Base-by-base conservation (phyloP, 2,113 vertebrate species). In the Caretta caretta region DNA sequence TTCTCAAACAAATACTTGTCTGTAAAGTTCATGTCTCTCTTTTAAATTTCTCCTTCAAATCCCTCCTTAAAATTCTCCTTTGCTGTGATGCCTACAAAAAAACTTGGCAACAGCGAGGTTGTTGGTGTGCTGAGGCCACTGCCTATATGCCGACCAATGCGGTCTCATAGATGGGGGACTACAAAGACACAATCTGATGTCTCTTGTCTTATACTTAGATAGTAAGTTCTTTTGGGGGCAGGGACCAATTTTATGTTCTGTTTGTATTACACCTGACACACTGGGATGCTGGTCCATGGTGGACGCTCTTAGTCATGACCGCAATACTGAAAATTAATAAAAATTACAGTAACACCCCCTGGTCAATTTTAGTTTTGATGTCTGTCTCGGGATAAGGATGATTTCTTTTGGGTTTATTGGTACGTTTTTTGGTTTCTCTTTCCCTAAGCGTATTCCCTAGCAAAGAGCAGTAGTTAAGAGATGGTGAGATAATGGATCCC, bases 211-310 rank as follows among this genome's bases (percentile, higher is more conserved):
- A 25, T 27, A 46, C 42, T 48, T 78, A 16, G 42, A 78, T 38
- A 42, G 69, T 38, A 72, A 22, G 4, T 5, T 72, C n/a, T 42
- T 72, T 72, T n/a, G n/a, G 16, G 19, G 6, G 10, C 17, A 38
- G n/a, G 20, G n/a, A 51, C 27, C 17, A 31, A 1, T 13, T 48
- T 82, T 91, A 12, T 38, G 76, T 5, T 3, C 24, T 80, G 10
- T 78, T 51, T 62, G 0, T 49, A 1, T 8, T 1, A 0, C 6
- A 14, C 42, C 24, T 42, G 1, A 0, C 5, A 0, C 19, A 35
- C 8, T 31, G 29, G 42, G 88, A 9, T 88, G 53, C 65, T 78
- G 46, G 16, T 11, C 24, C 50, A 5, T 29, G 9, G 8, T 17
- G 8, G 35, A 72, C 10, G n/a, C 20, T 72, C 19, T 38, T 72